Base-by-base conservation (phyloP, 1,140 invertebrate genomes). In the Scaptomyza montana region DNA sequence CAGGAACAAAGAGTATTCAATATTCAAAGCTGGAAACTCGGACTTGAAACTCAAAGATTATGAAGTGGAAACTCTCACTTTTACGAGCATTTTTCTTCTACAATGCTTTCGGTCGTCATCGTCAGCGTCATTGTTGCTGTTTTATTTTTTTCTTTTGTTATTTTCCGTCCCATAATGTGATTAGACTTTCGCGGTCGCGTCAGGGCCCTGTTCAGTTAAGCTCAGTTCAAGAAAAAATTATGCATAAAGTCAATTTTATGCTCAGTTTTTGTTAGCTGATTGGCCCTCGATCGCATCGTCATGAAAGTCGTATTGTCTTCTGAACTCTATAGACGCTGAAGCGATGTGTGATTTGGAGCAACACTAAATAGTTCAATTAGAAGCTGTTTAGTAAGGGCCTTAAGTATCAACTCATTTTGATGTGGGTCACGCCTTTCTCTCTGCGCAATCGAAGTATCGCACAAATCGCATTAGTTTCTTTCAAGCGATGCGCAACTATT, bases 351-450 rank as follows among this genome's bases (percentile, higher is more conserved):
- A 89, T 87, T 78, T 87, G 72, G 82, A 87, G 84, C 82, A 85
- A 87, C 82, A 79, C 82, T 87, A 87, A 87, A 87, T 89, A 89
- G 76, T 84, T 89, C 82, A 89, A 87, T 87, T 87, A 87, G 78
- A 82, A 74, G 84, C 65, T 64, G 71, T 77, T 25, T 59, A 70
- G 87, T 66, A 73, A 73, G 75, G 78, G 75, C 46, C 63, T 57
- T 50, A 56, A 74, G 75, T 6, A 2, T 9, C 33, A 36, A 36
- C 33, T 56, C 66, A 66, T 64, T 69, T 62, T 9, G 8, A 86
- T 86, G 74, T 86, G 63, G 82, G 78, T 86, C 82, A 87, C 63
- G 72, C 78, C 78, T 86, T 86, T 86, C 82, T 86, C 82, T 87
- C 81, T 66, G 51, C 70, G 45, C 70, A 54, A 53, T 70, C 47